Conservation (phyloP, 1,140 invertebrate species). For the Apis mellifera region DNA sequence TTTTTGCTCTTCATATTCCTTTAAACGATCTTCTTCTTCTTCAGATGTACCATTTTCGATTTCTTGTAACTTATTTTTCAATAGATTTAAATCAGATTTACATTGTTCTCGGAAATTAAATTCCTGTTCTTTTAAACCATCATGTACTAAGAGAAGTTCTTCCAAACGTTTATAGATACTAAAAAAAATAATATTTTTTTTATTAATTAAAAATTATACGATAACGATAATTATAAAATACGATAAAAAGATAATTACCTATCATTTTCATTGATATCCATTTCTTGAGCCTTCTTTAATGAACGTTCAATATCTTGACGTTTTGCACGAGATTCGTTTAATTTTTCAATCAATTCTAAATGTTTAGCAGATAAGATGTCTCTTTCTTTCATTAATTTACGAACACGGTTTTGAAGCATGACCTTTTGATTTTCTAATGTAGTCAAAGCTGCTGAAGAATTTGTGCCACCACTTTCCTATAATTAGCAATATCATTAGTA, state of each 20-base stretch:
- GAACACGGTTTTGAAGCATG: conserved; percentile 78
- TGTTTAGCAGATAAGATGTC: conserved; percentile 72
- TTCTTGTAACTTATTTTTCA: conserved; percentile 84
- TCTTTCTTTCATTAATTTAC: conserved; percentile 78
- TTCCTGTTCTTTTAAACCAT: conserved; percentile 88
- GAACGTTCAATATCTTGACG: conserved; percentile 69
- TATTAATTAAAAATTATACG: background rate
- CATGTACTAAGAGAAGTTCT: conserved; percentile 86
- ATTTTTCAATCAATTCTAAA: conserved; percentile 61
- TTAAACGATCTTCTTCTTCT: conserved; percentile 67
- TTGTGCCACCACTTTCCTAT: conserved; percentile 60
- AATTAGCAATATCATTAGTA: background rate
- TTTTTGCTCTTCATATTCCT: conserved; percentile 84
- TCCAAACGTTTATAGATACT: conserved; percentile 83
- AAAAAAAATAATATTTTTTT: background rate
- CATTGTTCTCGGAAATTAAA: conserved; percentile 89
- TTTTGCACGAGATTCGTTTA: conserved; percentile 63
- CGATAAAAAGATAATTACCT: conserved; percentile 73
- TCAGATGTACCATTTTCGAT: conserved; percentile 68
- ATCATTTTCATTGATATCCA: conserved; percentile 80
- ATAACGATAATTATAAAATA: background rate
- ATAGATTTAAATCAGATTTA: conserved; percentile 83
- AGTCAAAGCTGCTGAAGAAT: conserved; percentile 50
- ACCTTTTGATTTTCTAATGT: conserved; percentile 83
- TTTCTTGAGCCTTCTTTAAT: conserved; percentile 78